These are phyloP conservation scores for Tretioscincus oriximinensis DNA, from an alignment of 2,113 vertebrate genomes.

Conservation along the genomic window DNA sequence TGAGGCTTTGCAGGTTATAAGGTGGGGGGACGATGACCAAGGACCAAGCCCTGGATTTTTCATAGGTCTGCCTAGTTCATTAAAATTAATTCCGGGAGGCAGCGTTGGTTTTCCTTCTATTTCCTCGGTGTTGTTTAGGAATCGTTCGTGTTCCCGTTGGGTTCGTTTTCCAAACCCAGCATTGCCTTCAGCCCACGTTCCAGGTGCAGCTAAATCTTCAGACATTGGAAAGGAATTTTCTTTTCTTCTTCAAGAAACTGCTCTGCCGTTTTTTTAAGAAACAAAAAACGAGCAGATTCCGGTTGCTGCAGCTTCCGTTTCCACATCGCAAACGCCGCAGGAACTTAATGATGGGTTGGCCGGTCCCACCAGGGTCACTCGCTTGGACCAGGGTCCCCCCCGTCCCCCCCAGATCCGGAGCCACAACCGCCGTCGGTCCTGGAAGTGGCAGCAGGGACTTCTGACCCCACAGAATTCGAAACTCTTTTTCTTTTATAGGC, in stretches of 20 bases:
- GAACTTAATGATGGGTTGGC: background rate
- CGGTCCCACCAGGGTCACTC: too few relatives aligned
- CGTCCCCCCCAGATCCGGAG: too few relatives aligned
- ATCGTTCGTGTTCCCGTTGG: background rate
- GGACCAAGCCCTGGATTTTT: background rate
- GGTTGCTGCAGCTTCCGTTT: background rate
- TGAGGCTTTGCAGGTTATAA: background rate
- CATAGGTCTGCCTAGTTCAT: background rate
- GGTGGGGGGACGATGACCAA: background rate
- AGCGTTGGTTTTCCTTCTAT: background rate
- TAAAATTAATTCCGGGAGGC: slow-evolving; percentile 9
- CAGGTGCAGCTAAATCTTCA: background rate
- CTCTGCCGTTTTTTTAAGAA: background rate
- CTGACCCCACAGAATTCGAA: background rate
- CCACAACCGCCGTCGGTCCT: background rate
- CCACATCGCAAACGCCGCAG: too few relatives aligned
- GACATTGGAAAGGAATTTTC: background rate
- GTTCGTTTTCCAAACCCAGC: too few relatives aligned
- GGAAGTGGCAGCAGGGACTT: too few relatives aligned
- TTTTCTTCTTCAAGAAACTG: background rate
- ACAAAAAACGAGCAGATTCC: background rate
- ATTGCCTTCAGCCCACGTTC: background rate
- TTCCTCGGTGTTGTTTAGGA: background rate
- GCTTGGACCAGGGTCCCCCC: too few relatives aligned
- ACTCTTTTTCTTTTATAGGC: background rate